Evolutionary conservation across 2,888 invertebrate genomes (phyloP).

Genomic region (Charanyca ferruginea): DNA sequence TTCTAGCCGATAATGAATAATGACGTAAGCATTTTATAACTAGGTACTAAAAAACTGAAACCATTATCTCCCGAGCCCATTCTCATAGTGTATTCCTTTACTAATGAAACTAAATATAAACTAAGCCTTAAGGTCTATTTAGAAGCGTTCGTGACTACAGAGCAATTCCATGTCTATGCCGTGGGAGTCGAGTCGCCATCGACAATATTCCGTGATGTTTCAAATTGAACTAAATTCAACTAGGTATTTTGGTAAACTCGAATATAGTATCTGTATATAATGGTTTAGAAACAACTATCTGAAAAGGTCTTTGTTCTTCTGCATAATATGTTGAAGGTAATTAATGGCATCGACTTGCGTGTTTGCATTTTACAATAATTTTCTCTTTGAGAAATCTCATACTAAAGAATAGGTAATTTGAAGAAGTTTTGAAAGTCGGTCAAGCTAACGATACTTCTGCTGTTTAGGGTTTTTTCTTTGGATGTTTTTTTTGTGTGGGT

Average conservation of each 20-base stretch:
- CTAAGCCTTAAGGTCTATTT: constrained; percentile 54
- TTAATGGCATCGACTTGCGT: too few relatives aligned
- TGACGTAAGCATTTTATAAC: too few relatives aligned
- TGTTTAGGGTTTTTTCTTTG: neutral
- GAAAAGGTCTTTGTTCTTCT: constrained; percentile 5
- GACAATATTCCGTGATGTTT: constrained; percentile 38
- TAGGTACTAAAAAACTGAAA: neutral
- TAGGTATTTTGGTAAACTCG: constrained; percentile 24
- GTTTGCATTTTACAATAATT: too few relatives aligned
- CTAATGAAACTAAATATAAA: constrained; percentile 40
- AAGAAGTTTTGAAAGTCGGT: neutral
- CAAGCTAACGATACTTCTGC: too few relatives aligned
- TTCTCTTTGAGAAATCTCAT: neutral
- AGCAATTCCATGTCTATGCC: constrained; percentile 40
- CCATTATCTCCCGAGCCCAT: neutral
- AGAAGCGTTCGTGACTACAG: constrained; percentile 50
- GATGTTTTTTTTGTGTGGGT: too few relatives aligned
- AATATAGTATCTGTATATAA: constrained; percentile 34
- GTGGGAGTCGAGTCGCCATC: constrained; percentile 44
- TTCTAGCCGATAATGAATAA: too few relatives aligned
- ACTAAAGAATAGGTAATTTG: neutral
- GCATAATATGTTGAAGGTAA: neutral
- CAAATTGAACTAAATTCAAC: constrained; percentile 37
- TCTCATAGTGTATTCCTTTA: constrained; percentile 8
- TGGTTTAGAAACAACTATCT: constrained; percentile 11